These are phyloP conservation scores for Orthosia gothica DNA, from an alignment of 2,888 invertebrate genomes.

Conservation along the genomic window DNA sequence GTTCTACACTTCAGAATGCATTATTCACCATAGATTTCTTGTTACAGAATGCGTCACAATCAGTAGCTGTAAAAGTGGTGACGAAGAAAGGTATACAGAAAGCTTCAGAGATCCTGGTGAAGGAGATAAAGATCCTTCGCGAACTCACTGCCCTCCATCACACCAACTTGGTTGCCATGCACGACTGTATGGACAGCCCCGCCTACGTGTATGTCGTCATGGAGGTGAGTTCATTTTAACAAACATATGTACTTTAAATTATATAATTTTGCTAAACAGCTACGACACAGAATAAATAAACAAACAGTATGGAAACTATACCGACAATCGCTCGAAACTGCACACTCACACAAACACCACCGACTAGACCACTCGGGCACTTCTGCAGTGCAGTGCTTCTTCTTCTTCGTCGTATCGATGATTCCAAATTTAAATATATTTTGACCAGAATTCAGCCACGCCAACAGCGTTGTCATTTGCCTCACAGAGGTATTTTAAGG, in stretches of 20 bases:
- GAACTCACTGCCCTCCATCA: conserved; percentile 99
- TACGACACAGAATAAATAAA: too few species aligned
- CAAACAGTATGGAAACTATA: too few species aligned
- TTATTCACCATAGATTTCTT: conserved; percentile 44
- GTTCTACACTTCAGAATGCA: not conserved
- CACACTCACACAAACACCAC: too few species aligned
- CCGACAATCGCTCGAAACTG: too few species aligned
- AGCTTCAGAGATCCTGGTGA: conserved; percentile 98
- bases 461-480: too few species aligned
- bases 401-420: too few species aligned
- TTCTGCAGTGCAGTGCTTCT: too few species aligned
- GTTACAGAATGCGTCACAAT: conserved; percentile 95
- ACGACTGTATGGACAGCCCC: conserved; percentile 99
- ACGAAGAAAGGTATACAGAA: conserved; percentile 99
- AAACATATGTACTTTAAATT: conserved; percentile 14
- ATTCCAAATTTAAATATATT: too few species aligned
- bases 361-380: too few species aligned
- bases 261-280: conserved; percentile 13
- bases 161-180: conserved; percentile 99
- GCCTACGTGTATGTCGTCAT: conserved; percentile 99
- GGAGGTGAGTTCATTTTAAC: conserved; percentile 94
- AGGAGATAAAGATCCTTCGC: conserved; percentile 99
- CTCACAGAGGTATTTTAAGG: too few species aligned
- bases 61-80: conserved; percentile 99
- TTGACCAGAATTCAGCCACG: too few species aligned